phyloP scores from a whole-genome alignment of 1,140 invertebrate species.

The Pseudoatta argentina region DNA sequence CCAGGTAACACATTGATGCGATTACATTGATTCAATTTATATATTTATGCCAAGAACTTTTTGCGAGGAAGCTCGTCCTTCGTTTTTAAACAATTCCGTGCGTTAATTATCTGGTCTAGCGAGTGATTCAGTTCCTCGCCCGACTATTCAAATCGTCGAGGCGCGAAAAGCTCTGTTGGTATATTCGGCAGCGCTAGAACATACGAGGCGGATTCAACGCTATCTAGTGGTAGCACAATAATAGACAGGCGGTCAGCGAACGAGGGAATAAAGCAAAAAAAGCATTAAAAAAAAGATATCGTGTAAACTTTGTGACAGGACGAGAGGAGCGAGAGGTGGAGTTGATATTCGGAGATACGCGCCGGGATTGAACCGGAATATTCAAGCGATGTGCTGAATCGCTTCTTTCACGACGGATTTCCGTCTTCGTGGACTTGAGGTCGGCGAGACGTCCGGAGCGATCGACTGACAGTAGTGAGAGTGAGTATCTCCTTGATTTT shows the following conservation, averaged over 20 bases:
- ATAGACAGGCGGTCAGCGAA: conserved; percentile 28
- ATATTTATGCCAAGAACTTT: background rate
- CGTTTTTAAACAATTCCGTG: background rate
- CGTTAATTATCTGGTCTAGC: background rate
- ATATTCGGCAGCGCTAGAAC: background rate
- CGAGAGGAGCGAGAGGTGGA: background rate
- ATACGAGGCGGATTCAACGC: conserved; percentile 42
- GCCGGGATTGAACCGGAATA: conserved; percentile 58
- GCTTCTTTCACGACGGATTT: conserved; percentile 40
- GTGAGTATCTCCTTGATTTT: conserved; percentile 31
- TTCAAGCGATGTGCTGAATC: conserved; percentile 56
- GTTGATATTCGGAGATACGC: conserved; percentile 43
- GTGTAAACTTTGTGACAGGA: conserved; percentile 35
- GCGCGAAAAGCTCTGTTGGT: conserved; percentile 51
- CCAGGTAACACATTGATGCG: background rate
- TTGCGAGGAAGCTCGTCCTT: background rate
- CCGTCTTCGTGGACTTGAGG: background rate
- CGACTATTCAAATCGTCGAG: background rate
- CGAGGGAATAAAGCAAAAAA: background rate
- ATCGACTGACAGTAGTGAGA: background rate
- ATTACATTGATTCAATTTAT: no score
- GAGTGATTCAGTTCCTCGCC: background rate
- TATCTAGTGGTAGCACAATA: conserved; percentile 60
- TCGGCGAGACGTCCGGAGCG: conserved; percentile 2
- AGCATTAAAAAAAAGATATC: conserved; percentile 33